Base-by-base conservation (phyloP, 2,888 invertebrate genomes). In the Trissolcus japonicus region DNA sequence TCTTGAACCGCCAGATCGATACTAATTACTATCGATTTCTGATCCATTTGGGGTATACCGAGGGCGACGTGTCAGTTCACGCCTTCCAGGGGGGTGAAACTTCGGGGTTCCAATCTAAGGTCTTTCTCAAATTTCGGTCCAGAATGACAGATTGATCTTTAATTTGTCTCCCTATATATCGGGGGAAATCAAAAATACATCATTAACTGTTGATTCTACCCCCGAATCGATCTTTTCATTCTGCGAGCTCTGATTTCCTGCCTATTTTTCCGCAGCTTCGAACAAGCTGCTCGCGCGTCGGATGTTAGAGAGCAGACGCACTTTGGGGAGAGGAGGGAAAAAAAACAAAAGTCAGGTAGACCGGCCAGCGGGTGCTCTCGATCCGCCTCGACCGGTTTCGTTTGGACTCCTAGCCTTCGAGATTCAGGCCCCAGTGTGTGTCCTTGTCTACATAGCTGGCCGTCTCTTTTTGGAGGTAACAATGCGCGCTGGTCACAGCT, bases 331-430 rank as follows among this genome's bases (percentile, higher is more conserved):
- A 53, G 46, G 62, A 13, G 51, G 76, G 63, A 75, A 81, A 73
- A 73, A 75, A 69, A 57, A 25, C 43, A 56, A 75, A 57, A 76
- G 48, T 50, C 81, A 80, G 69, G 76, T 65, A 66, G 59, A 63
- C 59, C 72, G 80, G 79, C 71, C 84, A 83, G 85, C 83, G 84
- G 84, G 85, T 85, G 84, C 85, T 84, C 84, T 84, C 83, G 84
- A 88, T 88, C 87, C 80, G 84, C 86, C 88, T 86, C 82, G 88
- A 88, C 88, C 88, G 88, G 88, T 88, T 88, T 86, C 85, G 83
- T 81, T 46, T 16, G 88, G 87, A 87, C 86, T 86, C 85, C 86
- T 86, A 86, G 86, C 83, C 85, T 84, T 86, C 83, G 82, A 82
- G 81, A 85, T 79, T 82, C 80, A 71, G 80, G 62, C 68, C 56